phyloP scores from a whole-genome alignment of 2,113 vertebrate species.

The Halichoeres trimaculatus region DNA sequence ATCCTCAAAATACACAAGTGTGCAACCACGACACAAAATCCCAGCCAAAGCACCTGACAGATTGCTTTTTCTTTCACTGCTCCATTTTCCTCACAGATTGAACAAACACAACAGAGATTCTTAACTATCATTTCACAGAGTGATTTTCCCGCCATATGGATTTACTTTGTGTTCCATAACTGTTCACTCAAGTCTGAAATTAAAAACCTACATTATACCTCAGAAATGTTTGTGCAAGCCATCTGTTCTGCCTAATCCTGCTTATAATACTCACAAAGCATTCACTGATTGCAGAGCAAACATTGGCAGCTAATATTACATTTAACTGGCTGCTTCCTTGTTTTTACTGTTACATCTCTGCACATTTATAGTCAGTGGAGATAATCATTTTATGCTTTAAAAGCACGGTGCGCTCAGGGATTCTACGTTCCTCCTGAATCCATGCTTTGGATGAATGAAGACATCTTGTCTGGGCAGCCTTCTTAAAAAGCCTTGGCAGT shows the following conservation, averaged over 20 bases:
- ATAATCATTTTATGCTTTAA: conserved; percentile 4
- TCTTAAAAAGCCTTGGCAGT: neutral
- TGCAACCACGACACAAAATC: neutral
- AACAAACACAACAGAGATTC: conserved; percentile 2
- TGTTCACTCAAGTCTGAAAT: conserved; percentile 57
- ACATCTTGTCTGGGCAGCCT: neutral
- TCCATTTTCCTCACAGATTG: neutral
- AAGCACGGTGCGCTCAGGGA: neutral
- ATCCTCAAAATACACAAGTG: neutral
- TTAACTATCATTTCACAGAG: neutral
- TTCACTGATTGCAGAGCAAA: neutral
- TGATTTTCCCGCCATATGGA: conserved; percentile 33
- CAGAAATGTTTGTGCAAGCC: conserved; percentile 10
- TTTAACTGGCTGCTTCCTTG: neutral
- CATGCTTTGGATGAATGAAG: conserved; percentile 4
- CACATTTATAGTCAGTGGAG: neutral
- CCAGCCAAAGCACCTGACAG: neutral
- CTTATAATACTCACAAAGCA: conserved; percentile 9
- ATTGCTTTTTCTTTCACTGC: neutral
- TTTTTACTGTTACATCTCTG: conserved; percentile 2
- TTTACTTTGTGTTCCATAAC: conserved; percentile 32
- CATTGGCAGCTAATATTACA: neutral
- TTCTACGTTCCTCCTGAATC: conserved; percentile 1
- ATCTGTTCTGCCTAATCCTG: conserved; percentile 32
- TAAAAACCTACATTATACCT: conserved; percentile 33